These are phyloP conservation scores for Drosophila mulleri DNA, from an alignment of 2,888 invertebrate species.

Conservation along the genomic window DNA sequence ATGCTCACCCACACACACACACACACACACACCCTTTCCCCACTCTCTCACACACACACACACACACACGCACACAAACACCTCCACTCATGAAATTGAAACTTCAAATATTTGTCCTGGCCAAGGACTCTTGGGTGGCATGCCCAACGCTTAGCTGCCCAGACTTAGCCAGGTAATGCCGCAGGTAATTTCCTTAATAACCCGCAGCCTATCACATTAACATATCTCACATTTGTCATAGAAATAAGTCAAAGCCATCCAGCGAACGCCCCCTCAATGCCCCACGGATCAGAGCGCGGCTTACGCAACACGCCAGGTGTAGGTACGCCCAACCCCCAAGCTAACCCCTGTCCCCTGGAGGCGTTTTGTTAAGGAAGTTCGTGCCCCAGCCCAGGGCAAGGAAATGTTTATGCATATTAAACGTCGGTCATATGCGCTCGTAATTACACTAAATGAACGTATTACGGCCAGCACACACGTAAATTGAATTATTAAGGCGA, in stretches of 20 bases:
- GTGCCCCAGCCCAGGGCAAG: constrained; percentile 39
- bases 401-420: constrained; percentile 73
- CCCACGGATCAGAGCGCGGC: constrained; percentile 46
- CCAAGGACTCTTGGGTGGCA: constrained; percentile 51
- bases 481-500: constrained; percentile 76
- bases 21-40: background rate
- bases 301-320: constrained; percentile 62
- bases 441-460: constrained; percentile 79
- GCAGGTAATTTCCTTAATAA: constrained; percentile 77
- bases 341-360: too few species aligned
- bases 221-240: constrained; percentile 79
- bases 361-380: constrained; percentile 76
- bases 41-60: background rate
- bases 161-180: constrained; percentile 35
- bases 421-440: constrained; percentile 62
- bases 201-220: constrained; percentile 77
- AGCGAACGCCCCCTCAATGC: constrained; percentile 37
- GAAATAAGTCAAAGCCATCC: constrained; percentile 67
- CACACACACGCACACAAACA: background rate
- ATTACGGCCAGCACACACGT: constrained; percentile 67
- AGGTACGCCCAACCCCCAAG: constrained; percentile 41
- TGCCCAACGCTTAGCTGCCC: constrained; percentile 19
- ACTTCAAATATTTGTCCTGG: constrained; percentile 75
- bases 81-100: constrained; percentile 69
- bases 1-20: constrained; percentile 30